These are phyloP conservation scores for Erannis defoliaria DNA, from an alignment of 2,888 invertebrate species.

Conservation along the genomic window DNA sequence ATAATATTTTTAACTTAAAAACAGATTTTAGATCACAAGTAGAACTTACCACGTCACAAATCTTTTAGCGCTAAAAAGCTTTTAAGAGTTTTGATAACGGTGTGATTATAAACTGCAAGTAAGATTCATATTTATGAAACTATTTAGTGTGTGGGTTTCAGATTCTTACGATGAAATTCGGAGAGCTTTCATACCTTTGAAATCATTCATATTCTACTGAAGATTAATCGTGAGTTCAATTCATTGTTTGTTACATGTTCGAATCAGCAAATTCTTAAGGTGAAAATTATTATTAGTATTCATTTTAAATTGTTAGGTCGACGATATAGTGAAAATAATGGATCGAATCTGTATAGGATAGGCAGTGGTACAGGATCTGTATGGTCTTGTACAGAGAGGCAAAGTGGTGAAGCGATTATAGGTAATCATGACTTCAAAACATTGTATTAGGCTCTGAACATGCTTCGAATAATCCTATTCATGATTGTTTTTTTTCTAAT, in stretches of 20 bases:
- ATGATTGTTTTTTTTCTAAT: too few species aligned
- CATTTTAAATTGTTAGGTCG: background rate
- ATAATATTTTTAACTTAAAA: too few species aligned
- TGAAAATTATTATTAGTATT: background rate
- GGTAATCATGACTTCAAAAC: too few species aligned
- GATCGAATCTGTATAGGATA: too few species aligned
- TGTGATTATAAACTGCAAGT: conserved; percentile 5
- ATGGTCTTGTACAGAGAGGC: too few species aligned
- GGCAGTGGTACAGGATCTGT: too few species aligned
- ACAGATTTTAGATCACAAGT: background rate
- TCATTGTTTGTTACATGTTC: background rate
- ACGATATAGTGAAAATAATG: too few species aligned
- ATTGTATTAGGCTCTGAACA: too few species aligned
- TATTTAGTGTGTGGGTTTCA: conserved; percentile 10
- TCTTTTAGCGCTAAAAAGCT: background rate
- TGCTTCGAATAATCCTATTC: too few species aligned
- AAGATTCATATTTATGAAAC: conserved; percentile 11
- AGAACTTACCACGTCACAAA: background rate
- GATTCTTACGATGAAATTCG: background rate
- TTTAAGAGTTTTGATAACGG: conserved; percentile 1
- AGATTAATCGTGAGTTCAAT: background rate
- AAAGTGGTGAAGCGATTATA: too few species aligned
- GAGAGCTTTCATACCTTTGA: conserved; percentile 2
- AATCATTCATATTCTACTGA: background rate
- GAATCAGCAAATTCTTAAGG: background rate